Evolutionary conservation across 2,797 vertebrate genomes (phyloP).

Genomic region (Sandelia bainsii): DNA sequence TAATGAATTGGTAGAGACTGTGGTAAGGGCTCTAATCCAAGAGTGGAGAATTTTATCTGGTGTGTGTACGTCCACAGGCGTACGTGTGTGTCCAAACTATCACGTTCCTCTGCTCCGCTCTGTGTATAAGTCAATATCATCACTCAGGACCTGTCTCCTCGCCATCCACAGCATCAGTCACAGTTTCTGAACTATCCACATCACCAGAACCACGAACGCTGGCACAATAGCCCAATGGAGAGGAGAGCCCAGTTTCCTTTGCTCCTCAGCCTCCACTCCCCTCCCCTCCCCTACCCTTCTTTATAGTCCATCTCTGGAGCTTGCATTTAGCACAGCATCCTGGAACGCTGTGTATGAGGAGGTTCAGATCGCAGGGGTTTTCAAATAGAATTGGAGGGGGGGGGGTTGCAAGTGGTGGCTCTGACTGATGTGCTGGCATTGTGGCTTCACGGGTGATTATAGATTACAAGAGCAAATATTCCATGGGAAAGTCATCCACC

Average conservation of each 20-base stretch:
- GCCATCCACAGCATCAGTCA: constrained; percentile 76
- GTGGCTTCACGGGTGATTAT: constrained; percentile 71
- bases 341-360: constrained; percentile 67
- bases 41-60: constrained; percentile 61
- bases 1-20: constrained; percentile 80
- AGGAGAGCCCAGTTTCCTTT: constrained; percentile 68
- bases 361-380: constrained; percentile 73
- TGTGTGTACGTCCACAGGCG: constrained; percentile 24
- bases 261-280: constrained; percentile 24
- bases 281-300: constrained; percentile 15
- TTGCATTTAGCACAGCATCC: constrained; percentile 66
- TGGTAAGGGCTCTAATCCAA: constrained; percentile 70
- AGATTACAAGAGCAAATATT: constrained; percentile 73
- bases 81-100: constrained; percentile 60
- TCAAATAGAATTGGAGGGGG: constrained; percentile 54
- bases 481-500: constrained; percentile 80
- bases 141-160: constrained; percentile 65
- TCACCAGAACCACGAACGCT: constrained; percentile 66
- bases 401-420: constrained; percentile 34
- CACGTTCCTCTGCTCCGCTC: constrained; percentile 58
- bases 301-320: constrained; percentile 61
- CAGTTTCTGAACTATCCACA: constrained; percentile 70
- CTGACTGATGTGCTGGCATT: constrained; percentile 80
- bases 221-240: constrained; percentile 60
- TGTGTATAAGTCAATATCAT: constrained; percentile 63